Conservation (phyloP, 1,140 invertebrate genomes). For the Bombus sibiricus region DNA sequence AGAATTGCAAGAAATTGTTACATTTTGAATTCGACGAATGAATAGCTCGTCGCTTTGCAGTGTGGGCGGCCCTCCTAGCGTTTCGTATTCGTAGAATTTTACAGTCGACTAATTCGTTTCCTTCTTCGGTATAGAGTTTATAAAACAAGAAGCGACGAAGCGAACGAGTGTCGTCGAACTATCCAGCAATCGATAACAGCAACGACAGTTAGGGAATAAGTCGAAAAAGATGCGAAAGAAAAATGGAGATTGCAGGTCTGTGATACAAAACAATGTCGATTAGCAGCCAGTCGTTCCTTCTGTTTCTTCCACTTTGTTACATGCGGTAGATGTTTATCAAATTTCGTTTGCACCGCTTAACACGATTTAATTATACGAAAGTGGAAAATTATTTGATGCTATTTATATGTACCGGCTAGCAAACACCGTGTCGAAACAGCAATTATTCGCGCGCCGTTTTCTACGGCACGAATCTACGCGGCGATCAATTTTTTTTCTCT, state of each 20-base stretch:
- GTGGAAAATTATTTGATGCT: constrained; percentile 7
- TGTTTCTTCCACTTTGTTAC: not conserved
- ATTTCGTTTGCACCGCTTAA: constrained; percentile 6
- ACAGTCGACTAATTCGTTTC: not conserved
- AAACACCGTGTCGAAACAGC: not conserved
- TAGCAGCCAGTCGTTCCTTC: not conserved
- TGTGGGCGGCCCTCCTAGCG: not conserved
- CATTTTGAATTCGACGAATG: not conserved
- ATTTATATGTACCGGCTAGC: not conserved
- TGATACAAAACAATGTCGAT: not conserved
- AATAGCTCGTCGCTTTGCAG: not conserved
- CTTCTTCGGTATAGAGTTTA: no score
- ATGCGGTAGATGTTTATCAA: constrained; percentile 6
- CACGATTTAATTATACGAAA: not conserved
- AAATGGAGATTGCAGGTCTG: not conserved
- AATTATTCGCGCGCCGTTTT: not conserved
- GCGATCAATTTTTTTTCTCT: not conserved
- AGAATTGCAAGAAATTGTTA: not conserved
- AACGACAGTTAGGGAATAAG: not conserved
- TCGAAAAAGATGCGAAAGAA: not conserved
- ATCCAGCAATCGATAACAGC: not conserved
- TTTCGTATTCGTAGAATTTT: not conserved
- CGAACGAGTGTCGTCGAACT: not conserved
- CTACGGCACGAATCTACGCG: not conserved
- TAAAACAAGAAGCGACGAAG: not conserved